These are phyloP conservation scores for Rhabdomys dilectus DNA, from an alignment of 2,113 vertebrate genomes.

Conservation along the genomic window DNA sequence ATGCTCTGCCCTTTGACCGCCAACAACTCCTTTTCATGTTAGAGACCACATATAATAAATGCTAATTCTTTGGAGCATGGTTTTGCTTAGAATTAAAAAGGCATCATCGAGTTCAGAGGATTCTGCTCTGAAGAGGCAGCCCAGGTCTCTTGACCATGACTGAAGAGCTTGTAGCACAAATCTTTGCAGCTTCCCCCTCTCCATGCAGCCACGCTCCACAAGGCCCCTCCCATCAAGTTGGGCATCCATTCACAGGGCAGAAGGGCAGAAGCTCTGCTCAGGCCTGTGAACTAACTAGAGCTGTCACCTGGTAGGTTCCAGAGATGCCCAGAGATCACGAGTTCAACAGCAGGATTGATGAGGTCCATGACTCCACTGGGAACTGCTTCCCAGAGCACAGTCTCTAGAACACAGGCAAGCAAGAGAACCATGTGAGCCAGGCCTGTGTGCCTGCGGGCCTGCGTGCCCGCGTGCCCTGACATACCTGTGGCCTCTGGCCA, in stretches of 20 bases:
- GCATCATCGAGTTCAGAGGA: background rate
- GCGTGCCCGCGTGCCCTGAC: too few relatives aligned
- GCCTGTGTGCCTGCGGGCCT: background rate
- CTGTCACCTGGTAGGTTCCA: background rate
- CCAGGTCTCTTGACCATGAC: background rate
- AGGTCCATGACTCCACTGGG: background rate
- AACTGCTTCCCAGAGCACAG: background rate
- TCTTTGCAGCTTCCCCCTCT: background rate
- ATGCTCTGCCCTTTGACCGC: background rate
- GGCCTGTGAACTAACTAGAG: background rate
- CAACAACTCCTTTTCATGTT: conserved; percentile 9
- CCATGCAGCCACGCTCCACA: background rate
- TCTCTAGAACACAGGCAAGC: background rate
- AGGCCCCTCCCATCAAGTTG: background rate
- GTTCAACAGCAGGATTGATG: background rate
- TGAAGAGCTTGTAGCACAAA: background rate
- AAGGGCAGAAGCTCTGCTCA: conserved; percentile 8
- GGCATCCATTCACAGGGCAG: background rate
- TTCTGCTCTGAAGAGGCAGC: background rate
- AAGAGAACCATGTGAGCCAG: background rate
- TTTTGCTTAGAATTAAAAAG: conserved; percentile 2
- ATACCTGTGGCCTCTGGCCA: background rate
- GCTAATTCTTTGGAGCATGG: background rate
- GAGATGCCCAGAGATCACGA: background rate
- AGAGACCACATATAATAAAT: conserved; percentile 19